Evolutionary conservation across 1,140 invertebrate genomes (phyloP).

Genomic region (Meteorus sp.): DNA sequence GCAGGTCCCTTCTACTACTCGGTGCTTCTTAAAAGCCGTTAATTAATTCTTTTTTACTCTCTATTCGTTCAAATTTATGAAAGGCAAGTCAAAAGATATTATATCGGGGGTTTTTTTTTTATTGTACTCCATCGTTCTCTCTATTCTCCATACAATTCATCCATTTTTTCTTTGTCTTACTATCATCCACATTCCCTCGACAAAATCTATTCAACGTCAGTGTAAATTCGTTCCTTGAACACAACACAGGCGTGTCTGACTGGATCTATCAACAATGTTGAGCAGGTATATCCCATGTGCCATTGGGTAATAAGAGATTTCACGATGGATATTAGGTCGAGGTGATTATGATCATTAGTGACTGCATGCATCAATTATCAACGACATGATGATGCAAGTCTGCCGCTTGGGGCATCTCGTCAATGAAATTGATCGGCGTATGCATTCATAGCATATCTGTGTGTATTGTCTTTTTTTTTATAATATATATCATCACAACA

Average conservation of each 20-base stretch:
- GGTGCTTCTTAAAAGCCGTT: constrained; percentile 16
- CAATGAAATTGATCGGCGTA: constrained; percentile 31
- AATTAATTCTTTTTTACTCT: constrained; percentile 24
- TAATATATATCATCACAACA: constrained; percentile 9
- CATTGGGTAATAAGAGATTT: constrained; percentile 38
- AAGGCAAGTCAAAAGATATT: constrained; percentile 9
- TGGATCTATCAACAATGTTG: not conserved
- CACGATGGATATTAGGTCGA: constrained; percentile 45
- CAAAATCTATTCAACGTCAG: not conserved
- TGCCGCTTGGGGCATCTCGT: constrained; percentile 36
- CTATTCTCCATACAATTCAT: not conserved
- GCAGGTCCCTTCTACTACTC: constrained; percentile 9
- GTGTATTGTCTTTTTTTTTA: constrained; percentile 22
- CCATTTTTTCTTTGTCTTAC: not conserved
- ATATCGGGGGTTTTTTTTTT: not conserved
- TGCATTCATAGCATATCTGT: too few species aligned
- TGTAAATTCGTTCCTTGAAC: not conserved
- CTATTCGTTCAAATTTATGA: not conserved
- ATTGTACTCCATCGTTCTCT: not conserved
- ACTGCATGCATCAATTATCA: constrained; percentile 56
- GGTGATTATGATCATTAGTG: constrained; percentile 54
- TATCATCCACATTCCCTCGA: not conserved
- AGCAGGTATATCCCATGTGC: constrained; percentile 18
- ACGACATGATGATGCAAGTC: constrained; percentile 49
- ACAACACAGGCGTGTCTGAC: constrained; percentile 16